Conservation (phyloP, 1,140 invertebrate species). For the Asobara japonica region DNA sequence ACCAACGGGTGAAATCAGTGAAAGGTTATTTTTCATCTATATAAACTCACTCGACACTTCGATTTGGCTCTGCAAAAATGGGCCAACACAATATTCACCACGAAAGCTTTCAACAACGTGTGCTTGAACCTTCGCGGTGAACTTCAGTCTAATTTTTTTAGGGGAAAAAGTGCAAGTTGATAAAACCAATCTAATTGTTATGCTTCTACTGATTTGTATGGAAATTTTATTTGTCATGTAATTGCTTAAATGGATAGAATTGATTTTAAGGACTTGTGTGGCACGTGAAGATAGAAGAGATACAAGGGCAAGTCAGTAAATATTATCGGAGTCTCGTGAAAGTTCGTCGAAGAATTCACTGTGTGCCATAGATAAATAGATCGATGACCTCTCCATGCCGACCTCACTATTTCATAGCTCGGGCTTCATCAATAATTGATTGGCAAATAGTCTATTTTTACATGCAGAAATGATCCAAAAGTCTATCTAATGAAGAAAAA, state of each 20-base stretch:
- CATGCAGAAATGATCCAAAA: no score
- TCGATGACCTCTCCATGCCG: not conserved
- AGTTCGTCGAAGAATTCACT: not conserved
- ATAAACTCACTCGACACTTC: conserved; percentile 8
- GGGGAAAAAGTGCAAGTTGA: not conserved
- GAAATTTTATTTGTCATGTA: not conserved
- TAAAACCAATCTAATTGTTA: not conserved
- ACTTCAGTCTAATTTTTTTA: not conserved
- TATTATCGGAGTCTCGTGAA: not conserved
- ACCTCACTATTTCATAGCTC: not conserved
- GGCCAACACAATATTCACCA: not conserved
- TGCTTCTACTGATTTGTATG: not conserved
- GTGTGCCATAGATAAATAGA: not conserved
- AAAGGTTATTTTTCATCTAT: conserved; percentile 3
- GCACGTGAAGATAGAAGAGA: not conserved
- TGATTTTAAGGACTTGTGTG: not conserved
- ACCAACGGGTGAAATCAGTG: not conserved
- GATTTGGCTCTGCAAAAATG: not conserved
- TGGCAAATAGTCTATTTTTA: not conserved
- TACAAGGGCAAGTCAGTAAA: not conserved
- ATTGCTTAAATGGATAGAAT: not conserved
- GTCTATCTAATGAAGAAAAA: no score
- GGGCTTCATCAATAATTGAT: not conserved
- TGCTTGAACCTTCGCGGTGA: not conserved
- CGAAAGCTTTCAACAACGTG: not conserved